These are phyloP conservation scores for Spheniscus humboldti DNA, from an alignment of 2,797 vertebrate species.

Conservation along the genomic window DNA sequence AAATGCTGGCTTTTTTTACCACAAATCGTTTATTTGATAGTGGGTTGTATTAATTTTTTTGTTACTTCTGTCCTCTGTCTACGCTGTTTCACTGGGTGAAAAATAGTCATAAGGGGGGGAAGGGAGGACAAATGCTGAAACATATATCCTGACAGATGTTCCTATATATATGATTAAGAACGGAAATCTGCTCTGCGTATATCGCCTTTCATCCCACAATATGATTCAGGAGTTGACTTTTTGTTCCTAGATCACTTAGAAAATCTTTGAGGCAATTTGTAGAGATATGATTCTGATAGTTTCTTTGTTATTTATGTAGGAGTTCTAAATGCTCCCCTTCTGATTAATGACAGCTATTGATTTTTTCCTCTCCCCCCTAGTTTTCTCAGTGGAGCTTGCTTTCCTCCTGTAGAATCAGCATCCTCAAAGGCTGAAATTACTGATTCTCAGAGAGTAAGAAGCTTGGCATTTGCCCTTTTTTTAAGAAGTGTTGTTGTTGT, in stretches of 20 bases:
- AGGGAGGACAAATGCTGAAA: background rate
- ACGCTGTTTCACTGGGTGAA: background rate
- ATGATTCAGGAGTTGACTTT: background rate
- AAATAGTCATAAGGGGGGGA: background rate
- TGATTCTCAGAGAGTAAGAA: background rate
- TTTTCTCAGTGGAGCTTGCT: background rate
- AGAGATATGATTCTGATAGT: background rate
- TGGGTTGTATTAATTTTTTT: background rate
- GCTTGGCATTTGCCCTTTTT: background rate
- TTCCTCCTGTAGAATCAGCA: background rate
- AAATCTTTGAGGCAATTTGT: constrained; percentile 16
- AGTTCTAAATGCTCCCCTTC: constrained; percentile 3
- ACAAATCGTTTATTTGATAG: background rate
- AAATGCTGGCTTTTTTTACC: background rate
- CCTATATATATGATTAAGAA: background rate
- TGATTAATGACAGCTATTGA: constrained; percentile 23
- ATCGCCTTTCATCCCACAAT: background rate
- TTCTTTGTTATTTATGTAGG: constrained; percentile 35
- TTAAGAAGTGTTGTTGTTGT: no score
- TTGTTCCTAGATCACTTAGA: constrained; percentile 21
- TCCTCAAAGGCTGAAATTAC: background rate
- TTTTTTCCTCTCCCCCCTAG: background rate
- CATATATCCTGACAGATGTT: background rate
- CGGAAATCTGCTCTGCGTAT: background rate
- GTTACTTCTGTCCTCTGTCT: background rate